Evolutionary conservation across 2,113 vertebrate species (phyloP).

Genomic region (Erpornis zantholeuca): DNA sequence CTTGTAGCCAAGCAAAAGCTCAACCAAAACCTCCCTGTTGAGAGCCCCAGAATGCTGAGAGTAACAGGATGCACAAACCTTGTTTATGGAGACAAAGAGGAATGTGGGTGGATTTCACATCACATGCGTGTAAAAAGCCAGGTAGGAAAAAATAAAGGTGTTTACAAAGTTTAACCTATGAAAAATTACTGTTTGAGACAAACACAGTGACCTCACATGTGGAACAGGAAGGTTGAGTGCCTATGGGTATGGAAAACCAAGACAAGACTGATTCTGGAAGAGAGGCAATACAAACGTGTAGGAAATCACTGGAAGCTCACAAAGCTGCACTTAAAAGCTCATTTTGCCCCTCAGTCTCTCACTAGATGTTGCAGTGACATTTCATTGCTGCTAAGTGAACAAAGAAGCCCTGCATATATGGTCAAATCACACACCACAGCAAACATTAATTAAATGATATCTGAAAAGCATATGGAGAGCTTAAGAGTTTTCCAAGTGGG

Average conservation of each 20-base stretch:
- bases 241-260: neutral
- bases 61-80: neutral
- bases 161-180: neutral
- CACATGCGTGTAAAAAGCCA: neutral
- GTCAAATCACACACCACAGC: slow-evolving; percentile 1
- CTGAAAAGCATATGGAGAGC: neutral
- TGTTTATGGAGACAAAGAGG: neutral
- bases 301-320: neutral
- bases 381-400: neutral
- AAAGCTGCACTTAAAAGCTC: neutral
- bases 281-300: neutral
- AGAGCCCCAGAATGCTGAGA: neutral
- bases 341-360: neutral
- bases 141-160: neutral
- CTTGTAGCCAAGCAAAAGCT: neutral
- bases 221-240: neutral
- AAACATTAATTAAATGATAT: slow-evolving; percentile 45
- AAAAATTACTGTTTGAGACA: neutral
- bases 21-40: neutral
- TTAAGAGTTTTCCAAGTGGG: neutral
- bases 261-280: neutral
- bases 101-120: neutral
- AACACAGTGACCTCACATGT: neutral
- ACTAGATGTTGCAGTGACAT: neutral
- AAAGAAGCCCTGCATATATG: neutral